A percentile compares a stretch with the other conserved stretches of the same genome.
phyloP scores from a whole-genome alignment of 64 coral and sea anemone genomes.

The Dendronephthya gigantea region DNA sequence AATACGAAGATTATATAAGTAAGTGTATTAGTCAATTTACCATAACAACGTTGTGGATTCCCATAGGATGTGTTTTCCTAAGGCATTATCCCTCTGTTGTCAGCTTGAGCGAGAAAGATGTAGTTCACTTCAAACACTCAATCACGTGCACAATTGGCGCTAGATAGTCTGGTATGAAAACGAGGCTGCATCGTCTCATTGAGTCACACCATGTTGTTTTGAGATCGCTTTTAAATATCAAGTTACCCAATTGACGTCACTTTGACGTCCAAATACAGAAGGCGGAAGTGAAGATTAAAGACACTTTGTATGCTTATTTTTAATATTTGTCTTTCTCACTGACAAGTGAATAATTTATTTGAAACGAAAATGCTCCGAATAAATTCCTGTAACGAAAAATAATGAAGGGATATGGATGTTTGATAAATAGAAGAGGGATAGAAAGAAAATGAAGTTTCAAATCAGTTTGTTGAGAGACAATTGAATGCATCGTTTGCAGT shows the following conservation, averaged over 20 bases:
- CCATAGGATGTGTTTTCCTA: slow-evolving; percentile 2
- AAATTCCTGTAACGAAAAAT: background rate
- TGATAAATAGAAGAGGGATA: background rate
- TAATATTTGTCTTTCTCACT: background rate
- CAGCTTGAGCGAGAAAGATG: background rate
- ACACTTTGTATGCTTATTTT: slow-evolving; percentile 5
- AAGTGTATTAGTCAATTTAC: background rate
- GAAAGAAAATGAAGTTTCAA: background rate
- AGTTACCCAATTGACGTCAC: background rate
- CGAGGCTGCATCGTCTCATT: background rate
- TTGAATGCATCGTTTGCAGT: background rate
- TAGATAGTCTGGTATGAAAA: background rate
- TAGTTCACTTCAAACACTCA: background rate
- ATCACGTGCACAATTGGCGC: background rate
- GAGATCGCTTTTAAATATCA: background rate
- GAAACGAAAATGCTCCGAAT: background rate
- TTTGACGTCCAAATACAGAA: background rate
- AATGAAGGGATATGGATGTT: background rate
- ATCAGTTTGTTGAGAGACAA: background rate
- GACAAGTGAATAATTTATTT: background rate
- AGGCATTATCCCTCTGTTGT: background rate
- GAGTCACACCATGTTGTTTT: background rate
- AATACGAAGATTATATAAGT: background rate
- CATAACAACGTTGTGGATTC: slow-evolving; percentile 6
- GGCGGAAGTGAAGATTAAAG: background rate